A percentile compares a stretch with the other conserved stretches of the same genome.
These are phyloP conservation scores for Leucoptera coffeella DNA, from an alignment of 2,888 invertebrate species.

Conservation along the genomic window DNA sequence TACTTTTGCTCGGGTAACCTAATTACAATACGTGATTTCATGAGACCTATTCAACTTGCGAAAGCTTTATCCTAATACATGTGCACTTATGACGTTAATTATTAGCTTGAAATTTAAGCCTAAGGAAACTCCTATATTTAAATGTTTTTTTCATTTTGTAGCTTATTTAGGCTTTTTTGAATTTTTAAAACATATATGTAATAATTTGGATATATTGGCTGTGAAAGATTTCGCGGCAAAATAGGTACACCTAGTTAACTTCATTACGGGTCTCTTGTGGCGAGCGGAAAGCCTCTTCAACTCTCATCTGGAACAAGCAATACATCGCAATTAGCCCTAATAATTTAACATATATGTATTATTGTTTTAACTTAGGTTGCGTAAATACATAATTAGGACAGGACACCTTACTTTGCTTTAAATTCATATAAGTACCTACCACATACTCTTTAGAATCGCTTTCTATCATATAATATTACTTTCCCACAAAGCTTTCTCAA, in stretches of 20 bases:
- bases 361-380: too few species aligned
- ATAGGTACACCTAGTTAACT: conserved; percentile 46
- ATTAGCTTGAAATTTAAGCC: conserved; percentile 46
- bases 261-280: conserved; percentile 43
- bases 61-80: conserved; percentile 41
- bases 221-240: conserved; percentile 37
- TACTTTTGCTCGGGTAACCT: conserved; percentile 27
- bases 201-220: conserved; percentile 39
- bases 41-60: conserved; percentile 22
- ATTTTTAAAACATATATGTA: conserved; percentile 35
- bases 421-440: too few species aligned
- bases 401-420: too few species aligned
- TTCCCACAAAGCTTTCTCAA: too few species aligned
- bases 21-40: conserved; percentile 23
- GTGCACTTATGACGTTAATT: conserved; percentile 43
- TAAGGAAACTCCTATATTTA: conserved; percentile 35
- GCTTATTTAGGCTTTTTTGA: conserved; percentile 49
- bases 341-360: too few species aligned
- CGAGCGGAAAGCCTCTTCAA: conserved; percentile 39
- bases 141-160: conserved; percentile 29
- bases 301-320: conserved; percentile 46
- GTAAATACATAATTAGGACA: too few species aligned
- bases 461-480: too few species aligned
- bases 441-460: too few species aligned
- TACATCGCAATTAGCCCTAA: too few species aligned